Conservation (phyloP, 2,888 invertebrate genomes). For the Cabera pusaria region DNA sequence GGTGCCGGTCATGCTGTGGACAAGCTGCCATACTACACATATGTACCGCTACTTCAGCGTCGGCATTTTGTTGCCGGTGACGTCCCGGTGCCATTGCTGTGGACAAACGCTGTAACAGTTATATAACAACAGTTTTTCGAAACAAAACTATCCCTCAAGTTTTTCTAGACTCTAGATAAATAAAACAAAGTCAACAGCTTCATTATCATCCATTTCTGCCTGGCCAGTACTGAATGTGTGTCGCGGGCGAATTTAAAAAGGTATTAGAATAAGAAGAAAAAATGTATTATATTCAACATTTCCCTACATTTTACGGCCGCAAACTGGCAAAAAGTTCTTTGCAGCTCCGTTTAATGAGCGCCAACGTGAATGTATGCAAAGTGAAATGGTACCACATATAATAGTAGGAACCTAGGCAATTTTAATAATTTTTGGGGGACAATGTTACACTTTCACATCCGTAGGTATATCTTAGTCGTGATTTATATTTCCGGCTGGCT, state of each 20-base stretch:
- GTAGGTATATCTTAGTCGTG: too few relatives aligned
- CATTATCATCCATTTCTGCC: constrained; percentile 1
- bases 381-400: constrained; percentile 39
- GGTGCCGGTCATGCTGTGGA: too few relatives aligned
- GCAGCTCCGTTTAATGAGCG: constrained; percentile 60
- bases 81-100: too few relatives aligned
- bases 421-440: constrained; percentile 1
- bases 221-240: constrained; percentile 3
- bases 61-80: too few relatives aligned
- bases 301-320: constrained; percentile 49
- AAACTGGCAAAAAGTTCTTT: constrained; percentile 59
- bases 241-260: constrained; percentile 20
- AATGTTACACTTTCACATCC: too few relatives aligned
- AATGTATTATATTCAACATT: constrained; percentile 39
- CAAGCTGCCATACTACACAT: too few relatives aligned
- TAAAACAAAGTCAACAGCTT: background rate
- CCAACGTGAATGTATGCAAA: constrained; percentile 50
- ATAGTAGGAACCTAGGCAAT: constrained; percentile 23
- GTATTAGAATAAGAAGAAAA: constrained; percentile 38
- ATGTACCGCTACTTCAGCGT: too few relatives aligned
- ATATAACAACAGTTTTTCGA: too few relatives aligned
- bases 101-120: too few relatives aligned
- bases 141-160: background rate
- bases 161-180: background rate
- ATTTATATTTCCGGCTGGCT: too few relatives aligned